Evolutionary conservation across 2,113 vertebrate genomes (phyloP).

Genomic region (Phoxinus phoxinus): DNA sequence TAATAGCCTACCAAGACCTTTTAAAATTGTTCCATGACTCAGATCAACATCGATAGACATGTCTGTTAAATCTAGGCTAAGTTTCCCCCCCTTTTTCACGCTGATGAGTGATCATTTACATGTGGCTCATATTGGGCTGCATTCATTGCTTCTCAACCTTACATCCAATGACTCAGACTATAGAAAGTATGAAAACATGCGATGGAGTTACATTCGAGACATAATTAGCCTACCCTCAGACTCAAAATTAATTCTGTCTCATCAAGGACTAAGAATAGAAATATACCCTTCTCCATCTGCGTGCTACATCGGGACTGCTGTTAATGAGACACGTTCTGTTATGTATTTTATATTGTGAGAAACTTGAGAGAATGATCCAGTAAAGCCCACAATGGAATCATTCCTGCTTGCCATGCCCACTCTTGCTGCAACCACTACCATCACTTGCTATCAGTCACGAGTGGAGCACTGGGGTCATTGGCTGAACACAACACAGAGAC

Average conservation of each 20-base stretch:
- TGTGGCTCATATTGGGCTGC: background rate
- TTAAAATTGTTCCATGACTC: background rate
- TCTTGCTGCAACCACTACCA: background rate
- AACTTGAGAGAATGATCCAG: constrained; percentile 42
- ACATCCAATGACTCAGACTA: constrained; percentile 4
- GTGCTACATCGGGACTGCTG: background rate
- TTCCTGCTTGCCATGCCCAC: background rate
- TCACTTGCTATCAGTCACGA: constrained; percentile 23
- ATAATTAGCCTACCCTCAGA: constrained; percentile 20
- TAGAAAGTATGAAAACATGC: constrained; percentile 2
- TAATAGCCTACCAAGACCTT: background rate
- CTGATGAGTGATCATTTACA: background rate
- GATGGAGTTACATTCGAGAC: constrained; percentile 35
- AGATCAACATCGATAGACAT: background rate
- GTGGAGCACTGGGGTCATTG: background rate
- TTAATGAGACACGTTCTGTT: background rate
- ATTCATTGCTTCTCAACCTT: constrained; percentile 9
- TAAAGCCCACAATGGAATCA: background rate
- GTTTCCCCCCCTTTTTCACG: background rate
- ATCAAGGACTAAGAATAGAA: constrained; percentile 46
- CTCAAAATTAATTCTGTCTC: constrained; percentile 38
- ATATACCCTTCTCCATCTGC: background rate
- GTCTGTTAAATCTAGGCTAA: background rate
- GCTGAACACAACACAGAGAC: constrained; percentile 4
- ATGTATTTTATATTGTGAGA: constrained; percentile 7